Evolutionary conservation across 1,140 invertebrate species (phyloP).

Genomic region (Ceratitis capitata): DNA sequence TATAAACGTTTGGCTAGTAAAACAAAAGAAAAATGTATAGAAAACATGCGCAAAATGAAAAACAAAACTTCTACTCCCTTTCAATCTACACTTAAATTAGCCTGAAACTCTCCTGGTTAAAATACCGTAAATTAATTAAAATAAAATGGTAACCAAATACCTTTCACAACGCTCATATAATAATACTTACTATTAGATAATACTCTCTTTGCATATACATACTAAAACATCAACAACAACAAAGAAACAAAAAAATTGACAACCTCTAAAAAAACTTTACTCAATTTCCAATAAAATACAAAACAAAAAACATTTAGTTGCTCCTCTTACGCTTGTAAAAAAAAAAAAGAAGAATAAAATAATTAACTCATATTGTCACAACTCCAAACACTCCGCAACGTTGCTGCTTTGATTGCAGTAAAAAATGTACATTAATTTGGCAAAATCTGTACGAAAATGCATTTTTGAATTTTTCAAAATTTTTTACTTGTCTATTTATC

Average conservation of each 20-base stretch:
- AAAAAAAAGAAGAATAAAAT: too few relatives aligned
- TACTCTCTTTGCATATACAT: too few relatives aligned
- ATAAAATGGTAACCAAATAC: neutral
- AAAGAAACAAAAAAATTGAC: neutral
- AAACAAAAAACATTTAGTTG: neutral
- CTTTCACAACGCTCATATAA: neutral
- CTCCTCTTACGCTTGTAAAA: neutral
- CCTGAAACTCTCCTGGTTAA: neutral
- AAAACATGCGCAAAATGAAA: neutral
- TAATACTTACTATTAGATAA: too few relatives aligned
- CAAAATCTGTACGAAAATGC: neutral
- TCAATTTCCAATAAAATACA: neutral
- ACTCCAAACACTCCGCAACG: neutral
- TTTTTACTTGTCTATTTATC: neutral
- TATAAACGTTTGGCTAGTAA: neutral
- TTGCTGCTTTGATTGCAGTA: constrained; percentile 20
- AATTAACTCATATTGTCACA: neutral
- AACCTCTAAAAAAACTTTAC: neutral
- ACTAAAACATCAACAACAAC: neutral
- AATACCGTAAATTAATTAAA: neutral
- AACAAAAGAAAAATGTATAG: neutral
- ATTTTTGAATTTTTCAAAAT: neutral
- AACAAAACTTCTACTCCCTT: neutral
- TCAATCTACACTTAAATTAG: neutral
- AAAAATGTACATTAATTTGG: constrained; percentile 24